Evolutionary conservation across 2,888 invertebrate species (phyloP).

Genomic region (Sarcophaga caerulescens): DNA sequence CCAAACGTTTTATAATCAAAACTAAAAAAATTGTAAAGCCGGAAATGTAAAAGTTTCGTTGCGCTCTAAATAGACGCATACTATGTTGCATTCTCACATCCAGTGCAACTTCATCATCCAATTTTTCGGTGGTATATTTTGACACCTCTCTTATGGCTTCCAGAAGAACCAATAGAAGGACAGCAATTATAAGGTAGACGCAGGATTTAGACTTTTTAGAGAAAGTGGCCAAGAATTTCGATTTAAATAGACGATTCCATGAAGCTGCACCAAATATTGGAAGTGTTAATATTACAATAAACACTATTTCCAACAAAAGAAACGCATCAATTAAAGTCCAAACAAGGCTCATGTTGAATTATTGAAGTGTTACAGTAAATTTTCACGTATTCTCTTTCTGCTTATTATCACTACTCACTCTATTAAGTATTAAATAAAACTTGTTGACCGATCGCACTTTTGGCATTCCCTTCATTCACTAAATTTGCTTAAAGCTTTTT

Average conservation of each 20-base stretch:
- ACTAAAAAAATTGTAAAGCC: constrained; percentile 98
- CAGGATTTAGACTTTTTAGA: constrained; percentile 90
- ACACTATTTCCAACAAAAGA: constrained; percentile 94
- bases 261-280: constrained; percentile 92
- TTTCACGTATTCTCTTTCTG: neutral
- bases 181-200: constrained; percentile 91
- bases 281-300: constrained; percentile 92
- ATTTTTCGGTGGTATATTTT: constrained; percentile 87
- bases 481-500: too few relatives aligned
- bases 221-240: constrained; percentile 89
- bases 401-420: constrained; percentile 6
- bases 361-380: neutral
- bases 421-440: neutral
- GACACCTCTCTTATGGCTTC: constrained; percentile 97
- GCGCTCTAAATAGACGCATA: constrained; percentile 98
- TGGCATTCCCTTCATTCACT: too few relatives aligned
- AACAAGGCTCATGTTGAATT: constrained; percentile 93
- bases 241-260: constrained; percentile 96
- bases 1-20: constrained; percentile 93
- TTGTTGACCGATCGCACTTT: neutral
- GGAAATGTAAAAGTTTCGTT: constrained; percentile 98
- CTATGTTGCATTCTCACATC: constrained; percentile 96
- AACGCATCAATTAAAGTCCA: constrained; percentile 98
- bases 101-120: constrained; percentile 81
- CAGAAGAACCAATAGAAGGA: constrained; percentile 92